phyloP scores from a whole-genome alignment of 2,797 vertebrate species.

The Acanthurus lineatus region DNA sequence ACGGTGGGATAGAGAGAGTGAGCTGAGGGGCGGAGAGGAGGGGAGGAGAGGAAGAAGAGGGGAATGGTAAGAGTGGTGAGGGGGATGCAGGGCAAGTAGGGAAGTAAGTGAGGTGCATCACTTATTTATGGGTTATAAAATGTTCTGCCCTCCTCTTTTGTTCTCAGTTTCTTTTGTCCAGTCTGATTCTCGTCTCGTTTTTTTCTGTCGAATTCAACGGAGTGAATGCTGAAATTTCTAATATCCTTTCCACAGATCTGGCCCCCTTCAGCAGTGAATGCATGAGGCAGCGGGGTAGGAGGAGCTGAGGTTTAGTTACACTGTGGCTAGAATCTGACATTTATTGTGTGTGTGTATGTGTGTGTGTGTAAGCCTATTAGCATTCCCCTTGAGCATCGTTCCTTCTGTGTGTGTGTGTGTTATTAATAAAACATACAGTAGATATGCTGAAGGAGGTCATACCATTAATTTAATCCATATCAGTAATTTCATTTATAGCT shows the following conservation, averaged over 20 bases:
- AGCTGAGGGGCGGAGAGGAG: constrained; percentile 25
- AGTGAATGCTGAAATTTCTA: constrained; percentile 21
- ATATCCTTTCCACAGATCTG: constrained; percentile 6
- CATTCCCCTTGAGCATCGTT: constrained; percentile 70
- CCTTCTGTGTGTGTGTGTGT: constrained; percentile 52
- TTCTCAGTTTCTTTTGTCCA: constrained; percentile 11
- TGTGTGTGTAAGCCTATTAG: constrained; percentile 69
- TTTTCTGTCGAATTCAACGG: constrained; percentile 32
- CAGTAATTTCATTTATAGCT: constrained; percentile 45
- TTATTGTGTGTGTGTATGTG: constrained; percentile 50
- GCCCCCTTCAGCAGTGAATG: constrained; percentile 24
- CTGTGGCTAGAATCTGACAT: constrained; percentile 61
- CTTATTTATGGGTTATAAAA: constrained; percentile 82
- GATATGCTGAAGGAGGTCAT: constrained; percentile 57
- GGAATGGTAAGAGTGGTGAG: constrained; percentile 13
- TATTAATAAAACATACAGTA: constrained; percentile 77
- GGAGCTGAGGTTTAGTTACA: constrained; percentile 65
- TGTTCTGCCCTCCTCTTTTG: constrained; percentile 41
- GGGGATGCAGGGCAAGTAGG: background rate
- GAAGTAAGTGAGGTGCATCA: constrained; percentile 69
- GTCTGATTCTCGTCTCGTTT: constrained; percentile 12
- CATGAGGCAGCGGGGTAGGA: constrained; percentile 42
- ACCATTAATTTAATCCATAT: constrained; percentile 51
- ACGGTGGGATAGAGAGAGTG: constrained; percentile 54
- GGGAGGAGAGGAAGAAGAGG: constrained; percentile 53